Evolutionary conservation across 1,140 invertebrate species (phyloP).

Genomic region (Drosophila virilis): DNA sequence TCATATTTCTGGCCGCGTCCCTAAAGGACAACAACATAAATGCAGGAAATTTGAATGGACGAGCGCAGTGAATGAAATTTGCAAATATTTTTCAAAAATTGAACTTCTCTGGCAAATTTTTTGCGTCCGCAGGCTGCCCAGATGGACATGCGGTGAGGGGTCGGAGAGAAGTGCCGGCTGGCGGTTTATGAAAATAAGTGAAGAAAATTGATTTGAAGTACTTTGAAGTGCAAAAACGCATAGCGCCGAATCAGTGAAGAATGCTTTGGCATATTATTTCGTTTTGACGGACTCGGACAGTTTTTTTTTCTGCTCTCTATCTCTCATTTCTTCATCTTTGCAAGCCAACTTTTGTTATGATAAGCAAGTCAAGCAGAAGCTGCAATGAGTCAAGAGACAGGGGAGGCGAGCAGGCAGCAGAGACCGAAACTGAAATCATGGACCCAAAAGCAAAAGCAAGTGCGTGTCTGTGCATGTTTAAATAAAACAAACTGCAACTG

Average conservation of each 20-base stretch:
- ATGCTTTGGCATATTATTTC: constrained; percentile 81
- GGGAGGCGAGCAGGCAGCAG: constrained; percentile 13
- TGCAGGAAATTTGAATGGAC: constrained; percentile 84
- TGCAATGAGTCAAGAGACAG: constrained; percentile 13
- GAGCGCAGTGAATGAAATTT: constrained; percentile 83
- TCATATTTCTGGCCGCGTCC: constrained; percentile 49
- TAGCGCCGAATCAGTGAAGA: constrained; percentile 79
- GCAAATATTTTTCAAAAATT: constrained; percentile 84
- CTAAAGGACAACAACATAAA: constrained; percentile 76
- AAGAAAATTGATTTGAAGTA: constrained; percentile 82
- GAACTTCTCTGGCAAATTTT: constrained; percentile 82
- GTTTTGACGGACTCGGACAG: constrained; percentile 42
- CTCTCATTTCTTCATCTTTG: constrained; percentile 11
- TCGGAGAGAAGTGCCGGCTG: constrained; percentile 39
- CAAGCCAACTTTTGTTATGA: constrained; percentile 70
- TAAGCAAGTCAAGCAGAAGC: constrained; percentile 77
- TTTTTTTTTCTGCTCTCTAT: constrained; percentile 34
- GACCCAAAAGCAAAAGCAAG: constrained; percentile 22
- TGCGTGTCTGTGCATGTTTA: constrained; percentile 61
- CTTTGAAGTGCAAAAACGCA: constrained; percentile 82
- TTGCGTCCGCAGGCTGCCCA: constrained; percentile 48
- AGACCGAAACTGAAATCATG: neutral
- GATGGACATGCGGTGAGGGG: constrained; percentile 4
- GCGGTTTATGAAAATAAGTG: constrained; percentile 80
- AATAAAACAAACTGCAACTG: constrained; percentile 53